Evolutionary conservation across 2,797 vertebrate genomes (phyloP), one percentile per base, ranked within the genome.

Genomic region (Fratercula arctica): DNA sequence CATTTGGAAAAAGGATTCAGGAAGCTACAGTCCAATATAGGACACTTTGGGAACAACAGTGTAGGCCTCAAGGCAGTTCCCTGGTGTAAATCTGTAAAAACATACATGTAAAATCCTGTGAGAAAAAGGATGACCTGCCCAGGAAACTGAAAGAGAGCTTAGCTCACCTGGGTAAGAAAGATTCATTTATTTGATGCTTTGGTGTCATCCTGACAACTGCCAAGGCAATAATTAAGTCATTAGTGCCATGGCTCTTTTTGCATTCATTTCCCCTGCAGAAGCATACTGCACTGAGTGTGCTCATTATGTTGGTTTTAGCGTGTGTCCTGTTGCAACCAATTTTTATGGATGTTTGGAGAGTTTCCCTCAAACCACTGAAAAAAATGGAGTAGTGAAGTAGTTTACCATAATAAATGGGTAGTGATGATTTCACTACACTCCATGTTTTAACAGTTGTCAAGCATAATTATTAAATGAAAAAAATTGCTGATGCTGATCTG

Each of bases 371-470:
- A 95, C 61, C 81, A 61, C 81, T 81, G 61, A 41, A 77, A 95
- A 95, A 95, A 89, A 9, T 23, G 21, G 21, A 48, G 46, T 25
- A 61, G 35, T 11, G 16, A 51, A 93, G 57, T 66, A 73, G 84
- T 69, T 90, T 87, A 73, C 77, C 76, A 69, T 89, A 87, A 91
- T 78, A 92, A 93, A 81, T 41, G 81, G 33, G 7, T 90, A 84
- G 89, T 2, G 50, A 91, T 73, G 82, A 91, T 86, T 96, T 96
- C 91, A 88, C 80, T 84, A 18, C 43, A 31, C 37, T 79, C 63
- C 4, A 4, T 68, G 66, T 61, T 96, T 93, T 88, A 94, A 69
- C 69, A 78, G 76, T 94, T 95, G 85, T 96, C 91, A 95, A 68
- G 95, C 3, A 8, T 56, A 84, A 91, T 84, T 87, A 85, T 85